Evolutionary conservation across 2,888 invertebrate genomes (phyloP).

Genomic region (Sinohyriopsis cumingii): DNA sequence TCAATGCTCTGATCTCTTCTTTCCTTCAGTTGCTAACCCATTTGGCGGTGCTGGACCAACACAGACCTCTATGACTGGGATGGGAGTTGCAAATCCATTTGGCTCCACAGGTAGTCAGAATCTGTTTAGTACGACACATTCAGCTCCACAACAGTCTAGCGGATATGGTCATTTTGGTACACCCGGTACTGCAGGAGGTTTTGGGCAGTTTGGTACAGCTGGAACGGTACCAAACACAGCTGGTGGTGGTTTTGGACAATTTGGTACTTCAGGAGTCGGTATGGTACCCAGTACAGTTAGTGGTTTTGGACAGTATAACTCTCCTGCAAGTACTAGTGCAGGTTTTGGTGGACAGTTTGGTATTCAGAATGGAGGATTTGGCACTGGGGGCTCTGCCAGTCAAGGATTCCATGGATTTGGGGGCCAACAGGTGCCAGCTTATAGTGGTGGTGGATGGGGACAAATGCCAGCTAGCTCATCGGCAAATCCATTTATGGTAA

Average conservation of each 20-base stretch:
- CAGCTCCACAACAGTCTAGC: conserved; percentile 7
- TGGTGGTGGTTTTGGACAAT: too few relatives aligned
- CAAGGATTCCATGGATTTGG: conserved; percentile 30
- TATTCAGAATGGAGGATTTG: conserved; percentile 57
- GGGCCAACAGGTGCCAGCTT: conserved; percentile 7
- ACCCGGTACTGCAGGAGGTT: conserved; percentile 26
- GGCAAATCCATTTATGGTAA: conserved; percentile 63
- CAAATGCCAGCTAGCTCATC: conserved; percentile 28
- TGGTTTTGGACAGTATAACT: too few relatives aligned
- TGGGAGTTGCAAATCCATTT: too few relatives aligned
- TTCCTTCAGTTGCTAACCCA: too few relatives aligned
- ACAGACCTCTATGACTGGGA: too few relatives aligned
- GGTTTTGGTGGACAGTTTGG: conserved; percentile 35
- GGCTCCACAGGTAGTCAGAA: too few relatives aligned
- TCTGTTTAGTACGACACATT: neutral
- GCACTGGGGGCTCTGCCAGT: conserved; percentile 25
- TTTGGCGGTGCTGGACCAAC: too few relatives aligned
- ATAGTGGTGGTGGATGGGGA: conserved; percentile 28
- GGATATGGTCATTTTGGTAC: conserved; percentile 2
- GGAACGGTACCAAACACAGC: neutral
- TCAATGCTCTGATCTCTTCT: too few relatives aligned
- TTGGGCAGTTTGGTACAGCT: conserved; percentile 38
- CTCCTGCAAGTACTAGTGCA: neutral
- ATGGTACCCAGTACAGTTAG: too few relatives aligned
- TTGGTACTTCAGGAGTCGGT: too few relatives aligned